Conservation (phyloP, 1,140 invertebrate species). For the Lanistes nyassanus region DNA sequence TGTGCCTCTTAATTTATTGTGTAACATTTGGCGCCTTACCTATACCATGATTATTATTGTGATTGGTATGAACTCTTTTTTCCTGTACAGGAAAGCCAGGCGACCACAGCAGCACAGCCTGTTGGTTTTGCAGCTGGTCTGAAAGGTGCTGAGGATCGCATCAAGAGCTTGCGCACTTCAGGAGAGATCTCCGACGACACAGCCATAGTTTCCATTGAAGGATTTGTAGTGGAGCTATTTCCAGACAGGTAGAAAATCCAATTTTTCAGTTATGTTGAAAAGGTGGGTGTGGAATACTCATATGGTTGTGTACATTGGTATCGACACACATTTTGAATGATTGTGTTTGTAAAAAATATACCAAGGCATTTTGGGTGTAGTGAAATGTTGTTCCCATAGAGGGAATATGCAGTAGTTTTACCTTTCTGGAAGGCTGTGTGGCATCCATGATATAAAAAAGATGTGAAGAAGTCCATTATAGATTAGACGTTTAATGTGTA, state of each 20-base stretch:
- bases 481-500: too few species aligned
- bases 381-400: too few species aligned
- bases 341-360: neutral
- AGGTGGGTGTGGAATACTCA: neutral
- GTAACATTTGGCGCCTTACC: too few species aligned
- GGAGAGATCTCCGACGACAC: conserved; percentile 70
- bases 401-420: too few species aligned
- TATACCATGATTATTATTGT: too few species aligned
- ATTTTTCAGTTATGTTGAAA: neutral
- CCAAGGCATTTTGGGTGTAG: neutral
- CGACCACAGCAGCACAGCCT: conserved; percentile 72
- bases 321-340: neutral
- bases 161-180: conserved; percentile 55
- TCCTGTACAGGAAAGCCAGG: conserved; percentile 56
- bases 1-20: too few species aligned
- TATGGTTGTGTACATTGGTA: neutral
- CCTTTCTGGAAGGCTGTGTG: too few species aligned
- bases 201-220: conserved; percentile 80
- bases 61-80: too few species aligned
- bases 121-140: conserved; percentile 82
- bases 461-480: too few species aligned
- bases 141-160: conserved; percentile 70
- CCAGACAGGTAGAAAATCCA: conserved; percentile 73
- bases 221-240: conserved; percentile 80
- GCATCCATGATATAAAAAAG: too few species aligned